Base-by-base conservation (phyloP, 2,797 vertebrate genomes). In the Molossus molossus region DNA sequence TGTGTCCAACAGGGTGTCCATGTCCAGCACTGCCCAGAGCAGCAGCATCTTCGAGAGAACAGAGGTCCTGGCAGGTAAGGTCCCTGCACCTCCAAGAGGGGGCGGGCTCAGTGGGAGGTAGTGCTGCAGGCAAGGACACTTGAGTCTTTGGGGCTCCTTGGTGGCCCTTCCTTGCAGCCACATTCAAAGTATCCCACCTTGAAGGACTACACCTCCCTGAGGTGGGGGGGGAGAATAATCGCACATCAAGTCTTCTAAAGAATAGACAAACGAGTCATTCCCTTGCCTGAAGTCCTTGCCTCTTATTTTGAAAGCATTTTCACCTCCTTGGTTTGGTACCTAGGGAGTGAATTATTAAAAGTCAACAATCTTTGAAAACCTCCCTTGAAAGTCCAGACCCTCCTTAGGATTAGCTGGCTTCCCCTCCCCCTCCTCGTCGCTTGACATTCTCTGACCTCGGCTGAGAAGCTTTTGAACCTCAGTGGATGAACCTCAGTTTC, bases 1-100 rank as follows among this genome's bases (percentile, higher is more conserved):
- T 33, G 50, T 97, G 17, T 98, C 97, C 23, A 98, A 99, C 98
- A 99, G 99, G 82, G 99, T 99, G 91, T 99, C 99, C 58, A 99
- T 99, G 99, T 98, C 99, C 76, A 99, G 99, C 95, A 99, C 99
- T 58, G 97, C 98, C 25, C 98, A 99, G 5, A 98, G 99, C 95
- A 98, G 98, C 98, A 98, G 98, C 98, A 98, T 99, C 98, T 99
- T 99, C 65, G 98, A 98, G 96, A 99, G 99, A 97, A 99, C 99
- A 0, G 99, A 99, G 98, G 99, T 99, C 86, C 98, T 99, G 15
- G 99, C 99, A 98, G 99, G 99, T 99, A 98, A 98, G 98, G 12
- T 6, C 23, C 6, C 6, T 18, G n/a, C 11, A 20, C 23, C 20
- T 67, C 48, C 27, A 13, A 55, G 21, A 0, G 72, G 40, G 6